phyloP scores from a whole-genome alignment of 2,888 invertebrate species.

The Drosophila nr. perissopoda region DNA sequence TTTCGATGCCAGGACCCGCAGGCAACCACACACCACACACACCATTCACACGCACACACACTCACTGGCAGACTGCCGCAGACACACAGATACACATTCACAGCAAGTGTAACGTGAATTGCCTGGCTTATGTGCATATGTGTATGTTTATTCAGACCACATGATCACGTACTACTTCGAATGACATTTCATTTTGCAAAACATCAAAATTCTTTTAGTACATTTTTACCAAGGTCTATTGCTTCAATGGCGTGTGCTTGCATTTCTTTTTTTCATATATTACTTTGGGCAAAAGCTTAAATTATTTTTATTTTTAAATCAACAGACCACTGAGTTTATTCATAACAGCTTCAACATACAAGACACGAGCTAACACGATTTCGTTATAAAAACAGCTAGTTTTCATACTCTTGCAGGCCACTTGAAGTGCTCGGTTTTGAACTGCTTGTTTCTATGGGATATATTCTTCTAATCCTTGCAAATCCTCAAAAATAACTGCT shows the following conservation, averaged over 20 bases:
- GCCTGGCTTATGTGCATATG: slow-evolving; percentile 18
- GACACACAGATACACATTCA: slow-evolving; percentile 2
- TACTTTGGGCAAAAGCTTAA: slow-evolving; percentile 6
- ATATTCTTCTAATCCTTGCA: not conserved
- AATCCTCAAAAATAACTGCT: not conserved
- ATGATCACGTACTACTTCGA: slow-evolving; percentile 67
- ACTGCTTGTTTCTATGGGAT: not conserved
- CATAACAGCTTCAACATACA: slow-evolving; percentile 27
- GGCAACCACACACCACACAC: slow-evolving; percentile 16
- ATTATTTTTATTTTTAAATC: slow-evolving; percentile 5
- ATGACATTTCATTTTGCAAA: slow-evolving; percentile 71
- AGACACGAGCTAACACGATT: slow-evolving; percentile 9
- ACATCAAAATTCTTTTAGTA: slow-evolving; percentile 60
- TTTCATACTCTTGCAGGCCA: not conserved
- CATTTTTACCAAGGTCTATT: slow-evolving; percentile 30
- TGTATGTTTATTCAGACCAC: slow-evolving; percentile 1
- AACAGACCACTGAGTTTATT: slow-evolving; percentile 6
- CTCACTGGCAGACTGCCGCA: not conserved
- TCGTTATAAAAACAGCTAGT: not conserved
- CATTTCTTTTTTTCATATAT: slow-evolving; percentile 6
- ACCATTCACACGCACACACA: slow-evolving; percentile 2
- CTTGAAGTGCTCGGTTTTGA: not conserved
- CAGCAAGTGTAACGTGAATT: slow-evolving; percentile 20
- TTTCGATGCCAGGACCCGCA: slow-evolving; percentile 34
- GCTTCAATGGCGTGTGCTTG: not conserved